phyloP scores from a whole-genome alignment of 2,797 vertebrate genomes.

The Tokudaia muenninki region DNA sequence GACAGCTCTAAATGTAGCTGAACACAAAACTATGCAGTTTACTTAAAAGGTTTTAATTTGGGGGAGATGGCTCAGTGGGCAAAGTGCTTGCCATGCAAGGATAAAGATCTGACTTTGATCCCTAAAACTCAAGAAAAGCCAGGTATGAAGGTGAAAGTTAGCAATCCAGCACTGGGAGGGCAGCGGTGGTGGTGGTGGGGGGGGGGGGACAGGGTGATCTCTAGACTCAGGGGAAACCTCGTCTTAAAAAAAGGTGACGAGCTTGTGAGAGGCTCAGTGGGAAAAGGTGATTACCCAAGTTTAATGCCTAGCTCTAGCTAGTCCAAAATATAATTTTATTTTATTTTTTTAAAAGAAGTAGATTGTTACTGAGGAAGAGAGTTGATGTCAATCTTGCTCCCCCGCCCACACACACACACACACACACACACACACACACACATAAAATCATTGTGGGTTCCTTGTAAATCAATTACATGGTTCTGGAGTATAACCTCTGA shows the following conservation, averaged over 20 bases:
- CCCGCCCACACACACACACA: not conserved
- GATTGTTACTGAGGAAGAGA: not conserved
- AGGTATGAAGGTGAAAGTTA: not conserved
- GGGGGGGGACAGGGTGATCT: not conserved
- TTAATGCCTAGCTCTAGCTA: not conserved
- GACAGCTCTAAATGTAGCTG: not conserved
- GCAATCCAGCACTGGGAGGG: not conserved
- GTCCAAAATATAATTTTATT: not conserved
- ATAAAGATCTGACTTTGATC: not conserved
- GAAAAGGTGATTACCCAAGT: not conserved
- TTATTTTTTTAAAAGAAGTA: not conserved
- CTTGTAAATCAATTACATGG: not conserved
- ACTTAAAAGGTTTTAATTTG: not conserved
- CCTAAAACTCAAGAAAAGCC: not conserved
- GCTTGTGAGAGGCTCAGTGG: not conserved
- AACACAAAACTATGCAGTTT: not conserved
- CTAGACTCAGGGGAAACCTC: not conserved
- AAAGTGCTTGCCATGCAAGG: not conserved
- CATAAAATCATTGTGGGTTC: not conserved
- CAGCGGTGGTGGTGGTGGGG: not conserved
- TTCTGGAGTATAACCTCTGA: not conserved
- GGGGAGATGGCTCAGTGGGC: not conserved
- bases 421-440: not conserved
- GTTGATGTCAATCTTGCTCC: not conserved
- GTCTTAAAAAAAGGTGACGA: not conserved